A percentile compares a stretch with the other conserved stretches of the same genome.
Conservation (phyloP, 2,797 vertebrate genomes). For the Serranus cabrilla region DNA sequence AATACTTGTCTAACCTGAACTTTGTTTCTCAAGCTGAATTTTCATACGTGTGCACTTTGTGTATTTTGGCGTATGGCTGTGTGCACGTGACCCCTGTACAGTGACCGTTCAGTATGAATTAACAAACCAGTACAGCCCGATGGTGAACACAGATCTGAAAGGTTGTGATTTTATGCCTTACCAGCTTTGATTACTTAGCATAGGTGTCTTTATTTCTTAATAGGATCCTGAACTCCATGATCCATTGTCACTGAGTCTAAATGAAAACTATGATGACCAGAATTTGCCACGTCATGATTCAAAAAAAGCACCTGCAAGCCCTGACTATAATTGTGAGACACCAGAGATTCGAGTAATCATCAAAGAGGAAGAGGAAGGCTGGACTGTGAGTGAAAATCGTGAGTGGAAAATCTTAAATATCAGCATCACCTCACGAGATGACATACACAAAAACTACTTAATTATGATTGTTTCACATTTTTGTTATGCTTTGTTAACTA, state of each 20-base stretch:
- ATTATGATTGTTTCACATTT: background rate
- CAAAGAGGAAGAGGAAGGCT: slow-evolving; percentile 77
- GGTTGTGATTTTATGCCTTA: background rate
- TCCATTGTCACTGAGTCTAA: slow-evolving; percentile 58
- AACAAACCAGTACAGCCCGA: no score
- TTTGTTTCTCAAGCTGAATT: no score
- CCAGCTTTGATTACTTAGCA: background rate
- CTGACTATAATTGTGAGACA: slow-evolving; percentile 47
- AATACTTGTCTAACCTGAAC: background rate
- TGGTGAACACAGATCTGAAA: background rate
- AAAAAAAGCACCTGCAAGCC: slow-evolving; percentile 40
- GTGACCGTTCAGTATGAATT: no score
- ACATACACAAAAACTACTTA: background rate
- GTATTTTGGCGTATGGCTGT: no score
- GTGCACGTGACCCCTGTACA: no score
- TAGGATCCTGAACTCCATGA: slow-evolving; percentile 73
- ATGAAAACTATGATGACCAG: slow-evolving; percentile 52
- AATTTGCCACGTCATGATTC: slow-evolving; percentile 33
- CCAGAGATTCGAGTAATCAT: slow-evolving; percentile 70
- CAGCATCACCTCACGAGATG: slow-evolving; percentile 7
- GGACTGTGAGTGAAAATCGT: slow-evolving; percentile 73
- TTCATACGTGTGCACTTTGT: no score
- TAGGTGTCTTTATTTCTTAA: background rate
- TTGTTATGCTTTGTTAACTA: slow-evolving; percentile 20
- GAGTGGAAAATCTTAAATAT: slow-evolving; percentile 56